Percentiles rank a stretch among this genome's conserved stretches.
Evolutionary conservation across 2,113 vertebrate genomes (phyloP).

Genomic region (Epinephelus cyanopodus): DNA sequence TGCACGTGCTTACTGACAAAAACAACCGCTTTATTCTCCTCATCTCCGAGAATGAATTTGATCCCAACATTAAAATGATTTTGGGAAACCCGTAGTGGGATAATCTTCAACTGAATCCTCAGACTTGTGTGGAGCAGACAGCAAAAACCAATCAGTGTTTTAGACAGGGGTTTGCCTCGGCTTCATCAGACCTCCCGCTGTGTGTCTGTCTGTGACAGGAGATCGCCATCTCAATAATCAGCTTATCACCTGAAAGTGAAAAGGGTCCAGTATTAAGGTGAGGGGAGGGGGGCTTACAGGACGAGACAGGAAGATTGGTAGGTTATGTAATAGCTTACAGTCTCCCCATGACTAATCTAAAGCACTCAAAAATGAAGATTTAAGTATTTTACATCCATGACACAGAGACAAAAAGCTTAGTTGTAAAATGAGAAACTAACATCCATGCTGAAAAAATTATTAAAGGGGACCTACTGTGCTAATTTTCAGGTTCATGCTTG

Average conservation of each 20-base stretch:
- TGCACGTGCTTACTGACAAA: neutral
- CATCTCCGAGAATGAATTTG: constrained; percentile 1
- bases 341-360: neutral
- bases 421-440: neutral
- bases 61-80: constrained; percentile 6
- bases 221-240: constrained; percentile 56
- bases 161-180: constrained; percentile 20
- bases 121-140: neutral
- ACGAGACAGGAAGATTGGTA: constrained; percentile 12
- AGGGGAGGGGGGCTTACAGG: neutral
- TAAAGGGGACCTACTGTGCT: no score
- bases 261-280: constrained; percentile 8
- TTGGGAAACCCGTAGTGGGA: neutral
- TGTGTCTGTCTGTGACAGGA: constrained; percentile 36
- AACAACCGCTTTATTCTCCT: neutral
- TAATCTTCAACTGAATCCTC: constrained; percentile 31
- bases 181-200: constrained; percentile 48
- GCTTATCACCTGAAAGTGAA: constrained; percentile 69
- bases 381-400: neutral
- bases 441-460: neutral
- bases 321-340: constrained; percentile 38
- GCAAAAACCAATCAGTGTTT: constrained; percentile 37
- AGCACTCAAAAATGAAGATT: neutral
- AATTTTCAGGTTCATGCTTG: no score
- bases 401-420: neutral